Conservation (phyloP, 64 coral and sea anemone species). For the Exaiptasia diaphana region DNA sequence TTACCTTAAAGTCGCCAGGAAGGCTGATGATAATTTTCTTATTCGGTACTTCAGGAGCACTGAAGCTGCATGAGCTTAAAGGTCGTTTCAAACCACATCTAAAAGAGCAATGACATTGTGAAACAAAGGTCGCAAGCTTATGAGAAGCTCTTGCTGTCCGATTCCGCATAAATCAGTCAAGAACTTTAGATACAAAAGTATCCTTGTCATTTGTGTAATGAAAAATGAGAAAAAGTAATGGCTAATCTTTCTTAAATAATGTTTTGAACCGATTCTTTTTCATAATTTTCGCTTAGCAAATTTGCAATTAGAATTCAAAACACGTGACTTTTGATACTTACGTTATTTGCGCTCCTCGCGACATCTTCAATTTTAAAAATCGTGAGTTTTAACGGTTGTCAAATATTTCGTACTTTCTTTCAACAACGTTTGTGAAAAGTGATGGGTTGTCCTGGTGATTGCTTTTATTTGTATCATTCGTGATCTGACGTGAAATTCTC, state of each 20-base stretch:
- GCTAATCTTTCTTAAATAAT: not conserved
- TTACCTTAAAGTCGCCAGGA: not conserved
- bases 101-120: too few relatives aligned
- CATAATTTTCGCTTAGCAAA: not conserved
- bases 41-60: not conserved
- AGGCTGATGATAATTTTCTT: not conserved
- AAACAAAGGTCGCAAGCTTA: too few relatives aligned
- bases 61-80: not conserved
- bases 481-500: not conserved
- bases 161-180: not conserved
- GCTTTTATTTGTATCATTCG: not conserved
- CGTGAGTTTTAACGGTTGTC: not conserved
- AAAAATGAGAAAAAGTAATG: too few relatives aligned
- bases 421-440: not conserved
- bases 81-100: not conserved
- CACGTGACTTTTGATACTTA: constrained; percentile 8
- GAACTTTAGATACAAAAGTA: not conserved
- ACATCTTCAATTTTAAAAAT: not conserved
- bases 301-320: not conserved
- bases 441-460: not conserved
- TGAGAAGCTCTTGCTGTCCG: too few relatives aligned
- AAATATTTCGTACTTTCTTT: not conserved
- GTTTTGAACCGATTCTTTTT: not conserved
- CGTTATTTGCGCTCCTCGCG: not conserved
- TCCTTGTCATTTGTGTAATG: not conserved